These are phyloP conservation scores for Epiblema foenella DNA, from an alignment of 2,888 invertebrate species.

Conservation along the genomic window DNA sequence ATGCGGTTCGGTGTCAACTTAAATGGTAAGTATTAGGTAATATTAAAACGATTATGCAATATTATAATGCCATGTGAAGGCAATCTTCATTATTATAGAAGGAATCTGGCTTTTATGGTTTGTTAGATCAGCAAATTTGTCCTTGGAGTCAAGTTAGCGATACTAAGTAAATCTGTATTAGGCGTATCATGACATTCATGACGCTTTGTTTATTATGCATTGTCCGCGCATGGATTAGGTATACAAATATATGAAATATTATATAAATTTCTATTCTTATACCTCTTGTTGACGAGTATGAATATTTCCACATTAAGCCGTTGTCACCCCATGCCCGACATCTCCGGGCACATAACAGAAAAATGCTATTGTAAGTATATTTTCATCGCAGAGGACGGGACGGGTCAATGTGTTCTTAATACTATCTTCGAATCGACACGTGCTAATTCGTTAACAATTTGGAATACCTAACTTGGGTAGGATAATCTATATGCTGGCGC, in stretches of 20 bases:
- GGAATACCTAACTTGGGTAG: too few species aligned
- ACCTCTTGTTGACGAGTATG: neutral
- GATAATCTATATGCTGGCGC: too few species aligned
- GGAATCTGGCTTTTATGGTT: constrained; percentile 20
- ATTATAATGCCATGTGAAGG: constrained; percentile 46
- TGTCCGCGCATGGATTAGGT: constrained; percentile 10
- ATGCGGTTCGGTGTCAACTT: constrained; percentile 3
- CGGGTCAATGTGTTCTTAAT: constrained; percentile 1
- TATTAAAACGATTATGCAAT: constrained; percentile 28
- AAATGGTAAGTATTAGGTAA: neutral
- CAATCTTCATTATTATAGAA: constrained; percentile 42
- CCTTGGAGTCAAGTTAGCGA: constrained; percentile 31
- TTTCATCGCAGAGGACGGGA: too few species aligned
- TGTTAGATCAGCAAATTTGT: constrained; percentile 24
- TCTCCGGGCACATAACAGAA: too few species aligned
- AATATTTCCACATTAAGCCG: constrained; percentile 10
- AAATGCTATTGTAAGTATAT: too few species aligned
- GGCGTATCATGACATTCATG: constrained; percentile 22
- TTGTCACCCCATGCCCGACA: too few species aligned
- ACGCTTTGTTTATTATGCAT: constrained; percentile 24
- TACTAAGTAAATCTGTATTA: constrained; percentile 29
- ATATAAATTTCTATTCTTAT: neutral
- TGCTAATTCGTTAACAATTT: neutral
- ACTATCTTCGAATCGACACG: neutral
- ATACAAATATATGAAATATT: neutral